A percentile compares a stretch with the other conserved stretches of the same genome.
These are phyloP conservation scores for Uria lomvia DNA, from an alignment of 2,113 vertebrate species.

Conservation along the genomic window DNA sequence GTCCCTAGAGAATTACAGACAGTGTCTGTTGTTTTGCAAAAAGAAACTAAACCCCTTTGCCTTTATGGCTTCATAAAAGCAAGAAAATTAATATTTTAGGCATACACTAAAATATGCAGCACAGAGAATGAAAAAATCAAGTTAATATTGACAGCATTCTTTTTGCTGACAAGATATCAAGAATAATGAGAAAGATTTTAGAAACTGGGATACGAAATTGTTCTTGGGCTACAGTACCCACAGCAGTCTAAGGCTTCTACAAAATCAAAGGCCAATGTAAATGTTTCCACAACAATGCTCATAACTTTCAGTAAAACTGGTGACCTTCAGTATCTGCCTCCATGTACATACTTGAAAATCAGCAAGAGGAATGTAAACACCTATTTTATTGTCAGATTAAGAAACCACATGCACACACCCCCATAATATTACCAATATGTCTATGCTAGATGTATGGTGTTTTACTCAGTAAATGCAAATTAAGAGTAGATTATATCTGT, in stretches of 20 bases:
- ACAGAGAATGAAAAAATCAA: neutral
- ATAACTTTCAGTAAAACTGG: neutral
- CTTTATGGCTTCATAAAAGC: neutral
- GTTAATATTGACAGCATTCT: neutral
- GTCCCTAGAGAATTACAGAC: neutral
- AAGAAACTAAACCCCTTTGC: neutral
- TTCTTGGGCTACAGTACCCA: neutral
- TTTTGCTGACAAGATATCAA: neutral
- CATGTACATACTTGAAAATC: neutral
- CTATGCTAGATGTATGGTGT: neutral
- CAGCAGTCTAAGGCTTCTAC: neutral
- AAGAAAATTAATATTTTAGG: neutral
- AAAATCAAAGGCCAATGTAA: neutral
- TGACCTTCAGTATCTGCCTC: neutral
- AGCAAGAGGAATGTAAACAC: neutral
- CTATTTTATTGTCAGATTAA: neutral
- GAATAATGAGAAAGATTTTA: neutral
- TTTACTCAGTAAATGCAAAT: neutral
- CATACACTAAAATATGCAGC: neutral
- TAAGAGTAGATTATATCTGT: neutral
- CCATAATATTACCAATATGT: neutral
- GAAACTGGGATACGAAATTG: neutral
- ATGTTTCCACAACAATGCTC: neutral
- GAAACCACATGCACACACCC: neutral
- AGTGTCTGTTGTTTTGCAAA: neutral